phyloP scores from a whole-genome alignment of 2,888 invertebrate genomes.

The Torymus aiolomorphi region DNA sequence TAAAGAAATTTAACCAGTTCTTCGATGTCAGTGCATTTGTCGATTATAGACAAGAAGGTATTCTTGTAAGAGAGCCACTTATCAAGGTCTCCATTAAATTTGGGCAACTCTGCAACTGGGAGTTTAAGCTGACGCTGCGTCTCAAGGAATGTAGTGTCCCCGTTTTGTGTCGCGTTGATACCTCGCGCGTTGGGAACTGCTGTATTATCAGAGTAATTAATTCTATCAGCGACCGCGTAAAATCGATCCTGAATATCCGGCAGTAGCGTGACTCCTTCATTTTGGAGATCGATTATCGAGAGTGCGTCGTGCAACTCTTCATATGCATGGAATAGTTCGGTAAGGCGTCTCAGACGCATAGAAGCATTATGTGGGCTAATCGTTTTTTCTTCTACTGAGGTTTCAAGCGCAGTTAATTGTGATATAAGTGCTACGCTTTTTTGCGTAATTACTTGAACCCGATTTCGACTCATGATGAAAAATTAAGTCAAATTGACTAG shows the following conservation, averaged over 20 bases:
- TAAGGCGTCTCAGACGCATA: no score
- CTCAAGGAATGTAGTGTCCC: not conserved
- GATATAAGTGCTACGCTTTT: no score
- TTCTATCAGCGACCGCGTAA: not conserved
- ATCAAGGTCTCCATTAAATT: not conserved
- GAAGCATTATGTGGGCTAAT: no score
- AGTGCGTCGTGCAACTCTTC: not conserved
- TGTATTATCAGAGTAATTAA: not conserved
- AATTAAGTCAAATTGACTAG: no score
- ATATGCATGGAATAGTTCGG: no score
- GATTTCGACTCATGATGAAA: no score
- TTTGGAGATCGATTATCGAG: not conserved
- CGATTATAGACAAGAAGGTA: slow-evolving; percentile 48
- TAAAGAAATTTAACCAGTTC: slow-evolving; percentile 51
- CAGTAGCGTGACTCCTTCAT: not conserved
- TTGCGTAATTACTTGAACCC: no score
- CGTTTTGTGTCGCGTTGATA: no score
- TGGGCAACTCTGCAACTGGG: slow-evolving; percentile 10
- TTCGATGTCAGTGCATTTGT: slow-evolving; percentile 44
- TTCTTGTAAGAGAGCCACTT: slow-evolving; percentile 52
- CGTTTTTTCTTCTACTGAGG: no score
- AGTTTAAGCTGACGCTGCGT: slow-evolving; percentile 14
- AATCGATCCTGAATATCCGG: not conserved
- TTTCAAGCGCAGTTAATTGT: no score
- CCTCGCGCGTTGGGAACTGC: not conserved